These are phyloP conservation scores for Cryptotis parvus DNA, from an alignment of 2,113 vertebrate genomes.

Conservation along the genomic window DNA sequence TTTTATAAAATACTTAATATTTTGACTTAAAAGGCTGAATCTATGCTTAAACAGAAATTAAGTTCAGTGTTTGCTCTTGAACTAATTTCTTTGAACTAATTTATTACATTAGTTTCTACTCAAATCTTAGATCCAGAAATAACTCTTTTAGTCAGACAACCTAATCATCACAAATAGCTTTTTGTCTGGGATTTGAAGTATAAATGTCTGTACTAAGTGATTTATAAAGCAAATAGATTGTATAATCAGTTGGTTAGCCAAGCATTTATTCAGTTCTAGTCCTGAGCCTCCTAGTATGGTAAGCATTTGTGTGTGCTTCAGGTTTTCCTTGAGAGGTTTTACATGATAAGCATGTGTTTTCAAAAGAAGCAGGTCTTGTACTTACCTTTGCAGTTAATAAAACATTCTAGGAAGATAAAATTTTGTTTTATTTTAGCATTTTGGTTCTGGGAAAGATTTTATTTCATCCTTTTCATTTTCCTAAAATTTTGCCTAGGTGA, in stretches of 20 bases:
- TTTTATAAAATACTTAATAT: slow-evolving; percentile 26
- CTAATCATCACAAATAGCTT: not conserved
- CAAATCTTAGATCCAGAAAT: slow-evolving; percentile 39
- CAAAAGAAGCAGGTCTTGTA: not conserved
- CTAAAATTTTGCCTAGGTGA: slow-evolving; percentile 14
- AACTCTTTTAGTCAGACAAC: not conserved
- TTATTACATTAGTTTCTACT: slow-evolving; percentile 47
- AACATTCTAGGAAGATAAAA: not conserved
- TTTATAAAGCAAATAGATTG: slow-evolving; percentile 46
- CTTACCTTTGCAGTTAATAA: slow-evolving; percentile 45
- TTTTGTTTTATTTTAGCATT: not conserved
- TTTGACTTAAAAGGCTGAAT: slow-evolving; percentile 49
- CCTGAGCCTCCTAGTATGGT: not conserved
- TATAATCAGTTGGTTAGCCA: not conserved
- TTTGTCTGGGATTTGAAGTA: slow-evolving; percentile 12
- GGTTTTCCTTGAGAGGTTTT: slow-evolving; percentile 17
- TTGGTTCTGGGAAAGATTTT: slow-evolving; percentile 34
- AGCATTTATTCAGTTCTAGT: slow-evolving; percentile 34
- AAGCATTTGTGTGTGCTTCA: not conserved
- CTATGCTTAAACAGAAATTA: slow-evolving; percentile 48
- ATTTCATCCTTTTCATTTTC: slow-evolving; percentile 24
- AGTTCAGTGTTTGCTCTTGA: slow-evolving; percentile 25
- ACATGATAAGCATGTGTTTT: not conserved
- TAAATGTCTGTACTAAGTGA: not conserved
- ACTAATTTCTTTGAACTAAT: slow-evolving; percentile 49